These are phyloP conservation scores for Myzus persicae DNA, from an alignment of 1,140 invertebrate species.

Conservation along the genomic window DNA sequence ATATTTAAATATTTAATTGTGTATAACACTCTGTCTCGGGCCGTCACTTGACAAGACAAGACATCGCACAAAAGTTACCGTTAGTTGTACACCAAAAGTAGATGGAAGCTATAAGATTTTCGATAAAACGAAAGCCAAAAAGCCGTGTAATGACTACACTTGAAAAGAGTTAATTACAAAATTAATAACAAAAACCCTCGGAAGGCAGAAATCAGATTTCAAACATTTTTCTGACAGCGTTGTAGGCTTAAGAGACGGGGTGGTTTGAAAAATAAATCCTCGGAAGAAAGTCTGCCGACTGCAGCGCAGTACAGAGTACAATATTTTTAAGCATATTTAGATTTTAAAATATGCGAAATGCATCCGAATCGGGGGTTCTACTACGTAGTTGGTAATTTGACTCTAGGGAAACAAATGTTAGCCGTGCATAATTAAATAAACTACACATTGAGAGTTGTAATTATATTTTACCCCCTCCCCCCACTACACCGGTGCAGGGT, in stretches of 20 bases:
- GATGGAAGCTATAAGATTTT: background rate
- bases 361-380: background rate
- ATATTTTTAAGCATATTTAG: background rate
- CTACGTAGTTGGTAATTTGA: background rate
- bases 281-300: background rate
- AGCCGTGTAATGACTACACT: background rate
- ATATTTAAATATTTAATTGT: constrained; percentile 35
- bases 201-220: background rate
- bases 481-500: background rate
- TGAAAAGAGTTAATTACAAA: constrained; percentile 18
- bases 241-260: background rate
- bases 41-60: background rate
- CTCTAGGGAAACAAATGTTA: background rate
- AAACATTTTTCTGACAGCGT: background rate
- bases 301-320: background rate
- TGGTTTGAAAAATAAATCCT: background rate
- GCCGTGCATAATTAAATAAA: background rate
- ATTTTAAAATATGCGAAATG: background rate
- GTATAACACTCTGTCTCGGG: background rate
- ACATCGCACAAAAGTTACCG: background rate
- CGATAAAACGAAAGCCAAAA: constrained; percentile 16
- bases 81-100: background rate
- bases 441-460: background rate
- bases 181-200: constrained; percentile 7
- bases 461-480: background rate